Base-by-base conservation (phyloP, 2,113 vertebrate genomes). In the Heterochromis multidens region DNA sequence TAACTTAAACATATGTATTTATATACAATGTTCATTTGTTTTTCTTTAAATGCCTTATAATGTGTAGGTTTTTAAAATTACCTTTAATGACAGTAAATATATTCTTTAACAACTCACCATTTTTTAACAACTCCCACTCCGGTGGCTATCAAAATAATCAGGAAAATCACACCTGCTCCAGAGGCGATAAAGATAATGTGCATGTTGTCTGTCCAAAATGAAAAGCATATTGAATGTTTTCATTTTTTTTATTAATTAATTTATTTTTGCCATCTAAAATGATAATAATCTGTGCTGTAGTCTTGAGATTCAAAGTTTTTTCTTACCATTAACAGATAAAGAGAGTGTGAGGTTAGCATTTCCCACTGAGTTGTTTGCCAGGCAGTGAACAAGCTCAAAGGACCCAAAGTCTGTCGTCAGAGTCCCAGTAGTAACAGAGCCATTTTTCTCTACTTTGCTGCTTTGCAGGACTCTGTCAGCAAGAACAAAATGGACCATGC, bases 311-410 rank as follows among this genome's bases (percentile, higher is more conserved):
- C 3, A 46, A 46, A 49, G 12, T 74, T 11, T 31, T 52, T 74
- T 8, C 46, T 52, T 86, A 94, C 92, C 84, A 3, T 72, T 67
- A 8, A 61, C 79, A 60, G 88, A 84, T 17, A 95, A 21, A 25
- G 16, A 5, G 16, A 96, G 72, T 11, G 29, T 67, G 31, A 88
- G 3, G 21, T 25, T 88, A 21, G 82, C 31, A 1, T 40, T 89
- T 17, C 95, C 96, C 33, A 77, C 3, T 0, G 61, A 91, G 92
- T 95, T 96, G 60, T 79, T 94, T 40, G 95, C 95, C 80, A 84
- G 29, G 78, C 96, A 96, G 31, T 65, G 17, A 56, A 96, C 40
- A 49, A 74, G 21, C 17, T 4, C 21, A 7, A 52, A 49, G 0
- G 67, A 72, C 16, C 25, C 4, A 29, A 72, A 74, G 67, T 49